Evolutionary conservation across 1,140 invertebrate genomes (phyloP).

Genomic region (Berghia stephanieae): DNA sequence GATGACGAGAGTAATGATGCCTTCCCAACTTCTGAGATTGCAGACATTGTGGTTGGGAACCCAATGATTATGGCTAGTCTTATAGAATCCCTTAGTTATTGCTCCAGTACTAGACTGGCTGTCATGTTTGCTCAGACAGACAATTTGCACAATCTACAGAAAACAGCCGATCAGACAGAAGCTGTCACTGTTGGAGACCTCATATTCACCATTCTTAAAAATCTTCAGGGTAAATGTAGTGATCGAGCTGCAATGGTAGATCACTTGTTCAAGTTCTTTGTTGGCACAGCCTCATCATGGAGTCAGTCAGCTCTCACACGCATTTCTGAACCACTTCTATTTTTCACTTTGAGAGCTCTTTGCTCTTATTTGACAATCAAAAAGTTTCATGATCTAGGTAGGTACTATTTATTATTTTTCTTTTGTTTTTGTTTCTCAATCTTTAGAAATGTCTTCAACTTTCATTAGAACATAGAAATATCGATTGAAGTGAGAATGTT

Average conservation of each 20-base stretch:
- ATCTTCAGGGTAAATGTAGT: slow-evolving; percentile 74
- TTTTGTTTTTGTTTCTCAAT: neutral
- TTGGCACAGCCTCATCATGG: slow-evolving; percentile 54
- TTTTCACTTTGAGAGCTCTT: slow-evolving; percentile 79
- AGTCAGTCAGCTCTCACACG: slow-evolving; percentile 46
- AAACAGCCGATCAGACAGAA: slow-evolving; percentile 47
- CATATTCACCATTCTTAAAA: slow-evolving; percentile 82
- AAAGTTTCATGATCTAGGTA: slow-evolving; percentile 74
- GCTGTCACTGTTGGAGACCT: slow-evolving; percentile 82
- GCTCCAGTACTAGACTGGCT: slow-evolving; percentile 73
- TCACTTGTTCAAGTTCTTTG: slow-evolving; percentile 79
- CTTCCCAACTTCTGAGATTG: slow-evolving; percentile 29
- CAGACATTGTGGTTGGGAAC: slow-evolving; percentile 62
- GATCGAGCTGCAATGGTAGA: slow-evolving; percentile 77
- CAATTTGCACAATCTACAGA: slow-evolving; percentile 49
- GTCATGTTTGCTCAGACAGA: slow-evolving; percentile 58
- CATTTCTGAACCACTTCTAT: slow-evolving; percentile 80
- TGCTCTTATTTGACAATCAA: slow-evolving; percentile 75
- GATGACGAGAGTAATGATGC: slow-evolving; percentile 1
- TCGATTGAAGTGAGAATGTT: no score
- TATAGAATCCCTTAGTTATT: slow-evolving; percentile 70
- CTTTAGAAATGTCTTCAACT: neutral
- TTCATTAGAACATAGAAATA: no score
- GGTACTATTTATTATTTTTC: slow-evolving; percentile 32
- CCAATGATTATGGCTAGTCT: slow-evolving; percentile 81